Conservation (phyloP, 2,888 invertebrate species). For the Drosophila neonasuta region DNA sequence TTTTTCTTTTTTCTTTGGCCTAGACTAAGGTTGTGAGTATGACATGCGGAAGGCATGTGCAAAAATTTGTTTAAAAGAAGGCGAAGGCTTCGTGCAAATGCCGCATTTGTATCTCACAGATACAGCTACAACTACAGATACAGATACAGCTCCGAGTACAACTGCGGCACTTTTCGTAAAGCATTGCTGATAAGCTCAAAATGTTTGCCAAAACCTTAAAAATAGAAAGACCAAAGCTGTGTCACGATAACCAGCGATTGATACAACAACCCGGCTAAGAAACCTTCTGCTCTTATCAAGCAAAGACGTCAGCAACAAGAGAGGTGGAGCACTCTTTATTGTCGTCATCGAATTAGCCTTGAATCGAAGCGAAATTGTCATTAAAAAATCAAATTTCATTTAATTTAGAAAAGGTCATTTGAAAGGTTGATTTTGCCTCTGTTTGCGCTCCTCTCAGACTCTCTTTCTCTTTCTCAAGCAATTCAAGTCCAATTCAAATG, state of each 20-base stretch:
- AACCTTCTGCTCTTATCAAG: slow-evolving; percentile 32
- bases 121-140: slow-evolving; percentile 24
- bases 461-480: slow-evolving; percentile 22
- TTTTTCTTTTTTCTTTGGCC: slow-evolving; percentile 35
- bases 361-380: slow-evolving; percentile 35
- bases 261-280: slow-evolving; percentile 3
- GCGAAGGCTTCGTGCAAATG: slow-evolving; percentile 47
- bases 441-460: slow-evolving; percentile 11
- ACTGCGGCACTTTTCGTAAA: slow-evolving; percentile 63
- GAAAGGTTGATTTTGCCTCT: slow-evolving; percentile 29
- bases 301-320: slow-evolving; percentile 44
- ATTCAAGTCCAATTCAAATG: slow-evolving; percentile 56
- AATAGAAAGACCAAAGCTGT: slow-evolving; percentile 7
- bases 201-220: slow-evolving; percentile 56
- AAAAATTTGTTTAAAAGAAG: slow-evolving; percentile 46
- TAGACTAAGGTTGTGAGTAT: slow-evolving; percentile 70
- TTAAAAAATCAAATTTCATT: slow-evolving; percentile 61
- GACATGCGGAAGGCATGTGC: slow-evolving; percentile 59
- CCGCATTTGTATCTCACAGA: slow-evolving; percentile 72
- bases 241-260: slow-evolving; percentile 8
- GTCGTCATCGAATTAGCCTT: slow-evolving; percentile 42
- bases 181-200: slow-evolving; percentile 52
- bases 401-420: slow-evolving; percentile 50
- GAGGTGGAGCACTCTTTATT: neutral
- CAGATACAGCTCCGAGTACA: slow-evolving; percentile 9